A percentile compares a stretch with the other conserved stretches of the same genome.
These are phyloP conservation scores for Neotoma lepida DNA, from an alignment of 2,113 vertebrate genomes.

Conservation along the genomic window DNA sequence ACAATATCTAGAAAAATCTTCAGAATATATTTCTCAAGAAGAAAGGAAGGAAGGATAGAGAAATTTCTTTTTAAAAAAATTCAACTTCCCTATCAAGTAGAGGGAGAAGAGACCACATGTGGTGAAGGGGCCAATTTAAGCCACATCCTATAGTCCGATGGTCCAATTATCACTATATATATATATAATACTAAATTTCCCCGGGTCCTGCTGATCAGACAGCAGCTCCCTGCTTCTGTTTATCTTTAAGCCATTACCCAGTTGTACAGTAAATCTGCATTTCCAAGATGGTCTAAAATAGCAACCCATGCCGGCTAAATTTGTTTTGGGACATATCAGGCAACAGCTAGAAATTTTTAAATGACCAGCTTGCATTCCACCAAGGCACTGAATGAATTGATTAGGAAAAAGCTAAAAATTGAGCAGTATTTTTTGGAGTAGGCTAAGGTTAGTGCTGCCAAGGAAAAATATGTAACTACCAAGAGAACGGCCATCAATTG, in stretches of 20 bases:
- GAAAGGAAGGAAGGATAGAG: background rate
- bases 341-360: slow-evolving; percentile 83
- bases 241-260: slow-evolving; percentile 79
- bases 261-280: slow-evolving; percentile 85
- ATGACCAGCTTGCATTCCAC: slow-evolving; percentile 84
- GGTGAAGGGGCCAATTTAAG: slow-evolving; percentile 53
- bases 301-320: slow-evolving; percentile 85
- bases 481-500: slow-evolving; percentile 56
- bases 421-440: slow-evolving; percentile 79
- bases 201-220: slow-evolving; percentile 83
- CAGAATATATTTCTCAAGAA: slow-evolving; percentile 30
- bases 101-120: slow-evolving; percentile 19
- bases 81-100: slow-evolving; percentile 55
- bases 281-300: slow-evolving; percentile 86
- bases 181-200: slow-evolving; percentile 66
- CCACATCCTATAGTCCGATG: slow-evolving; percentile 35
- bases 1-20: slow-evolving; percentile 56
- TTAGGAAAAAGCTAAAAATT: slow-evolving; percentile 81
- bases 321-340: slow-evolving; percentile 86
- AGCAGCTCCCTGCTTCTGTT: slow-evolving; percentile 81
- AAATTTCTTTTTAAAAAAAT: slow-evolving; percentile 47
- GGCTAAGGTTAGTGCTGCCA: slow-evolving; percentile 68
- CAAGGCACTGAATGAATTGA: slow-evolving; percentile 81
- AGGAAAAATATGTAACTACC: slow-evolving; percentile 65
- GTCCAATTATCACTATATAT: slow-evolving; percentile 60